Evolutionary conservation across 1,140 invertebrate species (phyloP).

Genomic region (Luehdorfia chinensis): DNA sequence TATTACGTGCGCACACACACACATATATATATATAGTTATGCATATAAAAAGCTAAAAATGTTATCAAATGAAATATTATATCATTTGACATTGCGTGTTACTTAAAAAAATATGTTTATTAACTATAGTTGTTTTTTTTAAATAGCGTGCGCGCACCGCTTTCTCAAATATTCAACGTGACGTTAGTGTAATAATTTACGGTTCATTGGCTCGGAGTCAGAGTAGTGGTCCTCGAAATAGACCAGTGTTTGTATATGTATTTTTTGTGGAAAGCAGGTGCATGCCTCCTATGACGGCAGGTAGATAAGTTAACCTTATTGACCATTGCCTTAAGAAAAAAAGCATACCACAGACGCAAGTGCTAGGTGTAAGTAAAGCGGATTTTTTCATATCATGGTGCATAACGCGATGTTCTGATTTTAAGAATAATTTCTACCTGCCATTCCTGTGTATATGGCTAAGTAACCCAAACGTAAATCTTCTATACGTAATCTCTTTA

Average conservation of each 20-base stretch:
- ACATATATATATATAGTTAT: no score
- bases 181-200: conserved; percentile 43
- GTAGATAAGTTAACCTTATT: conserved; percentile 51
- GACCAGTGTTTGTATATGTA: conserved; percentile 49
- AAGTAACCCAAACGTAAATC: no score
- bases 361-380: no score
- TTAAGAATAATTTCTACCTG: no score
- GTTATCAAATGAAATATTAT: neutral
- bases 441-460: no score
- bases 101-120: no score
- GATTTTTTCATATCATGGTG: no score
- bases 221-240: conserved; percentile 49
- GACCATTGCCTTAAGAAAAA: no score
- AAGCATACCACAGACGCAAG: no score
- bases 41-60: neutral
- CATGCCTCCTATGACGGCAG: conserved; percentile 30
- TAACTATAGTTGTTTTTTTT: neutral
- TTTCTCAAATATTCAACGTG: conserved; percentile 22
- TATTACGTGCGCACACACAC: neutral
- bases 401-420: no score
- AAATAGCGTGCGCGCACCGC: conserved; percentile 4
- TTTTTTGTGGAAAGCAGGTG: conserved; percentile 64
- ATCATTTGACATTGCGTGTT: neutral
- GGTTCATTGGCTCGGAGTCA: conserved; percentile 33
- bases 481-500: no score